phyloP scores from a whole-genome alignment of 2,797 vertebrate species.

The Enteromius viviparus region DNA sequence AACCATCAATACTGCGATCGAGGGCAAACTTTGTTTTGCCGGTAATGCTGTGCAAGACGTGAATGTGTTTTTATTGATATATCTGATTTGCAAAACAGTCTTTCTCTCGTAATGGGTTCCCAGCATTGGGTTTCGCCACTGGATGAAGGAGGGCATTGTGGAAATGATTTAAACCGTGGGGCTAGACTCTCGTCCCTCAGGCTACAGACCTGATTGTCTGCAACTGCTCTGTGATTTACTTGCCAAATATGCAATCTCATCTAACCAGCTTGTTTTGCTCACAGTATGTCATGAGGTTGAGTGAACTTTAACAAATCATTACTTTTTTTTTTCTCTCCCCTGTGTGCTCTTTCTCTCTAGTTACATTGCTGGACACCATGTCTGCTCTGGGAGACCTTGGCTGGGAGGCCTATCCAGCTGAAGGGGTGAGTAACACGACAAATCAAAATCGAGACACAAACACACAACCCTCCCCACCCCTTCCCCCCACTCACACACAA shows the following conservation, averaged over 20 bases:
- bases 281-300: constrained; percentile 38
- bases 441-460: constrained; percentile 23
- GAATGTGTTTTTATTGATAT: constrained; percentile 51
- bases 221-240: constrained; percentile 42
- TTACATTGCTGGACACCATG: constrained; percentile 85
- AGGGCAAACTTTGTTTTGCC: constrained; percentile 27
- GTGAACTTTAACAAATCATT: constrained; percentile 65
- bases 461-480: not conserved
- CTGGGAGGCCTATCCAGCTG: constrained; percentile 84
- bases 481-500: not conserved
- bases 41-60: constrained; percentile 28
- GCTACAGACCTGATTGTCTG: constrained; percentile 27
- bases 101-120: constrained; percentile 26
- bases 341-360: constrained; percentile 63
- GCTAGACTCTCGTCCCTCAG: constrained; percentile 24
- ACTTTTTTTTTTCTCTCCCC: constrained; percentile 39
- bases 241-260: constrained; percentile 47
- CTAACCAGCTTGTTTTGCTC: constrained; percentile 37
- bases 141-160: constrained; percentile 36
- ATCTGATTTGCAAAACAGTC: constrained; percentile 38
- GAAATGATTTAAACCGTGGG: constrained; percentile 17
- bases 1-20: constrained; percentile 1
- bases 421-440: constrained; percentile 80
- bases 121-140: constrained; percentile 8
- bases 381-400: constrained; percentile 83